phyloP scores from a whole-genome alignment of 2,888 invertebrate genomes.

The Ceraclea dissimilis region DNA sequence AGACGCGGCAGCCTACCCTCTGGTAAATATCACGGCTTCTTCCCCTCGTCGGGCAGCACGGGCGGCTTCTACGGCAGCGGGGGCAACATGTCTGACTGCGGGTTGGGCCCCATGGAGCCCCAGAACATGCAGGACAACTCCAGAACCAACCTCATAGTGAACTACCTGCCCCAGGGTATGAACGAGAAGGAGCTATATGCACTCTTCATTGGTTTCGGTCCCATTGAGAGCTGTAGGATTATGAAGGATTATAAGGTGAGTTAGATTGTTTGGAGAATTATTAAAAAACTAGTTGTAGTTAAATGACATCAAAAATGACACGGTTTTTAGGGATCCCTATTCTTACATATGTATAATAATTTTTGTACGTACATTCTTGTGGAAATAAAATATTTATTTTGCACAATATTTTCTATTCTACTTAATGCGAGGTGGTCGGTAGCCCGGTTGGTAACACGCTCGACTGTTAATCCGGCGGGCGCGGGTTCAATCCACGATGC shows the following conservation, averaged over 20 bases:
- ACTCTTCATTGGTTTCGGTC: constrained; percentile 82
- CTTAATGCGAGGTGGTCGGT: no score
- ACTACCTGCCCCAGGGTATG: constrained; percentile 91
- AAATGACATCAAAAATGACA: neutral
- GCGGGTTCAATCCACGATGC: no score
- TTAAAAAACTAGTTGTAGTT: no score
- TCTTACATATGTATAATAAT: neutral
- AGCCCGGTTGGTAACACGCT: no score
- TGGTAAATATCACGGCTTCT: constrained; percentile 21
- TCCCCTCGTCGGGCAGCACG: constrained; percentile 13
- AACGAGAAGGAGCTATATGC: constrained; percentile 85
- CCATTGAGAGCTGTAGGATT: constrained; percentile 83
- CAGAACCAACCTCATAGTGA: constrained; percentile 84
- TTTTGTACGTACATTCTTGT: no score
- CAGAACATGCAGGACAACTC: constrained; percentile 34
- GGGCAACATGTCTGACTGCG: constrained; percentile 31
- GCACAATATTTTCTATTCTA: no score
- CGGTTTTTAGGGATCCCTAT: neutral
- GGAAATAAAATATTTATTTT: no score
- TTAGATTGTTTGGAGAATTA: no score
- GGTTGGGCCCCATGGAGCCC: constrained; percentile 48
- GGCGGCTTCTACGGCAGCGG: constrained; percentile 22
- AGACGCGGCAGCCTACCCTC: constrained; percentile 24
- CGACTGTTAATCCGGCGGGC: no score
- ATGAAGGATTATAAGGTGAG: constrained; percentile 81